Percentiles rank a stretch among this genome's conserved stretches.
phyloP scores from a whole-genome alignment of 2,113 vertebrate genomes.

The Nansenia antarctica region DNA sequence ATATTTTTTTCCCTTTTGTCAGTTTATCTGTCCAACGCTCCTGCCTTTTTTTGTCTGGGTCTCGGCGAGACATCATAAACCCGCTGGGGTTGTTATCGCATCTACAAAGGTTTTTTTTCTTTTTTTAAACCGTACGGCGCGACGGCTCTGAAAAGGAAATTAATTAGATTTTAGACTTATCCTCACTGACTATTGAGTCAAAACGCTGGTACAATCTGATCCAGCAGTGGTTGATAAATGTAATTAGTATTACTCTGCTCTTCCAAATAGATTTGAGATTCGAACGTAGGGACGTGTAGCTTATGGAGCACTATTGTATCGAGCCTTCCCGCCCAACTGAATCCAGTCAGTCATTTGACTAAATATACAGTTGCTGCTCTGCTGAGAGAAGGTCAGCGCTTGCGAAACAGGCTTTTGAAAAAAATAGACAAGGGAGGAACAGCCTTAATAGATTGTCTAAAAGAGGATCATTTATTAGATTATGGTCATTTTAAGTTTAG shows the following conservation, averaged over 20 bases:
- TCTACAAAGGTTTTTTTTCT: constrained; percentile 60
- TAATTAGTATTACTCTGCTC: constrained; percentile 64
- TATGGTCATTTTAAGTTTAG: background rate
- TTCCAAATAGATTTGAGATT: constrained; percentile 59
- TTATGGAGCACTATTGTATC: constrained; percentile 43
- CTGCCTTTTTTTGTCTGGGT: constrained; percentile 13
- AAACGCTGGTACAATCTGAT: constrained; percentile 66
- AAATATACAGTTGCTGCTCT: background rate
- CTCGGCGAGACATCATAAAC: background rate
- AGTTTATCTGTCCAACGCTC: constrained; percentile 65
- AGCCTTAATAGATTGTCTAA: background rate
- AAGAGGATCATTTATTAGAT: background rate
- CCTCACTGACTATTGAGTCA: constrained; percentile 66
- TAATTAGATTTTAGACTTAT: constrained; percentile 74
- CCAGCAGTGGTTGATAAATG: constrained; percentile 60
- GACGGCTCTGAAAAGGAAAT: constrained; percentile 65
- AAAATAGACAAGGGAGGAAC: background rate
- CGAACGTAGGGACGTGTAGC: constrained; percentile 61
- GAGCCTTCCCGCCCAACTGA: background rate
- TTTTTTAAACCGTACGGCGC: constrained; percentile 48
- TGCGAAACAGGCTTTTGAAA: background rate
- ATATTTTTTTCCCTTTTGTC: constrained; percentile 55
- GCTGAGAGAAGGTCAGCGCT: background rate
- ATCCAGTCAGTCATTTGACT: background rate
- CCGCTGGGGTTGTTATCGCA: constrained; percentile 58